A percentile compares a stretch with the other conserved stretches of the same genome.
Conservation (phyloP, 2,888 invertebrate species). For the Drosophila prostipennis region DNA sequence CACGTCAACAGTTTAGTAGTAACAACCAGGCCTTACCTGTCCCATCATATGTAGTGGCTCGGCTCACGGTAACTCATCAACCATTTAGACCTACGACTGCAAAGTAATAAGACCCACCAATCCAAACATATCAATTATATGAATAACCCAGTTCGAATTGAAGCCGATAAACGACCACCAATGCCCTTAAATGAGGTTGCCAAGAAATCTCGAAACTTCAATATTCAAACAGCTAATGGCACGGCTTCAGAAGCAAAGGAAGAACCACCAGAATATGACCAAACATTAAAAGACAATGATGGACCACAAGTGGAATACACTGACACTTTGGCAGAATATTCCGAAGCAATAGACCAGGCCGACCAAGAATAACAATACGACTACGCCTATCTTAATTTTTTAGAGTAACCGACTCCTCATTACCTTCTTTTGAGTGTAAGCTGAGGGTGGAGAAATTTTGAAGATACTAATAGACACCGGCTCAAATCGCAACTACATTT, state of each 20-base stretch:
- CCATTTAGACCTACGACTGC: too few species aligned
- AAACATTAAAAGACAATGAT: not conserved
- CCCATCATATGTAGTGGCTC: too few species aligned
- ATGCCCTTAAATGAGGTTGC: too few species aligned
- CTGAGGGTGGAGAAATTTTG: slow-evolving; percentile 42
- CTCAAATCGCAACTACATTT: slow-evolving; percentile 50
- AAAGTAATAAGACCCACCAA: too few species aligned
- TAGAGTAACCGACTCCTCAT: slow-evolving; percentile 49
- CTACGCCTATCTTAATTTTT: slow-evolving; percentile 40
- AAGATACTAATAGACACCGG: slow-evolving; percentile 51
- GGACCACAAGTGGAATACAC: not conserved
- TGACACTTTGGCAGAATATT: not conserved
- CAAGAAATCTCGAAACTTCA: too few species aligned
- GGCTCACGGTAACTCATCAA: too few species aligned
- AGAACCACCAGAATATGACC: not conserved
- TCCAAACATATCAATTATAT: too few species aligned
- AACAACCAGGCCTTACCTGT: too few species aligned
- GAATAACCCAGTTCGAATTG: too few species aligned
- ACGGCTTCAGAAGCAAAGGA: not conserved
- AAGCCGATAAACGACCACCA: too few species aligned
- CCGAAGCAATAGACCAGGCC: not conserved
- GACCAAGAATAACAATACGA: slow-evolving; percentile 1
- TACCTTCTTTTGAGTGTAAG: slow-evolving; percentile 46
- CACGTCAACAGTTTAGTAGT: too few species aligned
- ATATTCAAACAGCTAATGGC: too few species aligned